Conservation (phyloP, 1,140 invertebrate species). For the Ostrea denselamellosa region DNA sequence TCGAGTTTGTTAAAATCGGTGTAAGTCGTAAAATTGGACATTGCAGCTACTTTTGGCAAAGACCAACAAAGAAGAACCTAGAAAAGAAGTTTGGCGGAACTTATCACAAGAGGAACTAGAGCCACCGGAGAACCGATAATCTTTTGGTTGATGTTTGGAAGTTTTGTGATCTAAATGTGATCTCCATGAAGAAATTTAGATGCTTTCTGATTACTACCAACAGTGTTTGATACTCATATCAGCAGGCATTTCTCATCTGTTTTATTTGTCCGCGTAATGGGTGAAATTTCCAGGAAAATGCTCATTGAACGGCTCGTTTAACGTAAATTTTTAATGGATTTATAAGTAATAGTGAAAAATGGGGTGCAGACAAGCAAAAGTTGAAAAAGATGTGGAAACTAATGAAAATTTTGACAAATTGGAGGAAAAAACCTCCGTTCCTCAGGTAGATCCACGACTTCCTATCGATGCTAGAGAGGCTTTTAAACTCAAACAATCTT, state of each 20-base stretch:
- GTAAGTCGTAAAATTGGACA: conserved; percentile 8
- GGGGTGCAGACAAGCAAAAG: conserved; percentile 62
- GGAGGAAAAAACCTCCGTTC: neutral
- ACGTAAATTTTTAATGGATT: conserved; percentile 21
- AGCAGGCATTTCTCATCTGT: conserved; percentile 18
- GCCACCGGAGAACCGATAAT: conserved; percentile 15
- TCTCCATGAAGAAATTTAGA: conserved; percentile 21
- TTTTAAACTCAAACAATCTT: conserved; percentile 71
- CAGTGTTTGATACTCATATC: neutral
- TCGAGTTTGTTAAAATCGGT: neutral
- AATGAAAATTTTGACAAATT: conserved; percentile 28
- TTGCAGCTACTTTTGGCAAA: neutral
- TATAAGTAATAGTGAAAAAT: conserved; percentile 46
- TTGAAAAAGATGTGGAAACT: conserved; percentile 23
- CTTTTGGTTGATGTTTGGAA: conserved; percentile 10
- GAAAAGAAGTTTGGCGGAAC: neutral
- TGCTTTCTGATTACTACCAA: conserved; percentile 29
- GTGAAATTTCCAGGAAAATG: neutral
- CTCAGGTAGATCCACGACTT: conserved; percentile 57
- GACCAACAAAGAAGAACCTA: neutral
- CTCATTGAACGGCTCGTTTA: neutral
- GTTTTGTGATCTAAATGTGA: conserved; percentile 33
- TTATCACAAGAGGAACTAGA: conserved; percentile 21
- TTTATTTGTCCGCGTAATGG: conserved; percentile 13
- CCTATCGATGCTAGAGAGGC: conserved; percentile 66